phyloP scores from a whole-genome alignment of 2,797 vertebrate genomes.

The Antrozous pallidus region DNA sequence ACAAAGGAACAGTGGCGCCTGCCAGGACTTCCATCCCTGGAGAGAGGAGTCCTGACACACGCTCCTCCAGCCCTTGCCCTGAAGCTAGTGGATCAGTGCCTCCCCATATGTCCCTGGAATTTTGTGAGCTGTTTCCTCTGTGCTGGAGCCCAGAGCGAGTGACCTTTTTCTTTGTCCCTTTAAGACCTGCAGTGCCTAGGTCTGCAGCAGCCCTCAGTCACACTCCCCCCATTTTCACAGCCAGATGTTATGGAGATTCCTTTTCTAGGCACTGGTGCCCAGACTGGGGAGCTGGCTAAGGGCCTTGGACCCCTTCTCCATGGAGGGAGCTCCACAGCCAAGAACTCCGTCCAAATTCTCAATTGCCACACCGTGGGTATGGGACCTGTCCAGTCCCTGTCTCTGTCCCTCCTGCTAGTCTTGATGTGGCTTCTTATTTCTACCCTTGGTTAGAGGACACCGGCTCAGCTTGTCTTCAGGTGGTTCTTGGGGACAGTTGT shows the following conservation, averaged over 20 bases:
- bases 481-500: not conserved
- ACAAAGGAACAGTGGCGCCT: not conserved
- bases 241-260: no score
- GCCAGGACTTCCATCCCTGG: not conserved
- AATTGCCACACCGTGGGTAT: not conserved
- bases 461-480: not conserved
- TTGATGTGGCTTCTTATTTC: not conserved
- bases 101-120: not conserved
- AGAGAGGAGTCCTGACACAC: not conserved
- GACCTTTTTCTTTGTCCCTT: not conserved
- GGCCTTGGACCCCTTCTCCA: no score
- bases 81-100: not conserved
- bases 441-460: not conserved
- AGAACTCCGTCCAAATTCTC: not conserved
- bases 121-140: not conserved
- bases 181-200: not conserved
- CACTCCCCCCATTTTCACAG: not conserved
- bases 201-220: not conserved
- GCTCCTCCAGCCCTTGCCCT: rapidly evolving
- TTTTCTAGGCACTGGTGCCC: not conserved
- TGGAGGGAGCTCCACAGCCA: not conserved
- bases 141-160: not conserved
- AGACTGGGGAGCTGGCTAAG: not conserved
- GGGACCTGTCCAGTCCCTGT: not conserved
- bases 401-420: not conserved